Evolutionary conservation across 2,888 invertebrate genomes (phyloP), one percentile per base, ranked within the genome.

Genomic region (Leucozona laternaria): DNA sequence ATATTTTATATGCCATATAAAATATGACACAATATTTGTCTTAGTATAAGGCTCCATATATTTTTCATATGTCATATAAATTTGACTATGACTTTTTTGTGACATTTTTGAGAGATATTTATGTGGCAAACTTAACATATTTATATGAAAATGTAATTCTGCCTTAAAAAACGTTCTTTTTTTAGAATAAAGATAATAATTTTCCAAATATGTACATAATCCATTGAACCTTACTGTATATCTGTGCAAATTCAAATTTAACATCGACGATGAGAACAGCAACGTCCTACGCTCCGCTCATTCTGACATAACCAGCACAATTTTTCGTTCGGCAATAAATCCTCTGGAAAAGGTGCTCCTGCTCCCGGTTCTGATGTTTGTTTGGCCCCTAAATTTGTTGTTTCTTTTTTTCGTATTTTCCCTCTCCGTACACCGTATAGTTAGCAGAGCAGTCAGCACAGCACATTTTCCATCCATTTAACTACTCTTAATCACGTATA

Each of bases 401-500:
- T 10, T 15, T n/a, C 40, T 25, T 62, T 53, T 22, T 15, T 53
- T 25, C 20, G 7, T 43, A 22, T 22, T 40, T 43, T 43, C 48
- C 13, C 48, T 17, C 17, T 37, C 15, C 15, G 37, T 7, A 15
- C 25, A 50, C n/a, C n/a, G n/a, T n/a, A n/a, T n/a, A n/a, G n/a
- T n/a, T n/a, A n/a, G n/a, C n/a, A n/a, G n/a, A 6, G 10, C 7
- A n/a, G 25, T 8, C 7, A 7, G 20, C 6, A 37, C 55, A 62
- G 22, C 79, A 75, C 45, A 58, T 68, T 62, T 80, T 53, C 55
- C 20, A 40, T 57, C 75, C 34, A 25, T 66, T 58, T 80, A 84
- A 84, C 79, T 76, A 80, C 84, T 80, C 80, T 68, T 84, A 84
- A 84, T 76, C 84, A 84, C 84, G 84, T 79, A 28, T 37, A 73